These are phyloP conservation scores for Anguilla obscura DNA, from an alignment of 2,797 vertebrate species.

Conservation along the genomic window DNA sequence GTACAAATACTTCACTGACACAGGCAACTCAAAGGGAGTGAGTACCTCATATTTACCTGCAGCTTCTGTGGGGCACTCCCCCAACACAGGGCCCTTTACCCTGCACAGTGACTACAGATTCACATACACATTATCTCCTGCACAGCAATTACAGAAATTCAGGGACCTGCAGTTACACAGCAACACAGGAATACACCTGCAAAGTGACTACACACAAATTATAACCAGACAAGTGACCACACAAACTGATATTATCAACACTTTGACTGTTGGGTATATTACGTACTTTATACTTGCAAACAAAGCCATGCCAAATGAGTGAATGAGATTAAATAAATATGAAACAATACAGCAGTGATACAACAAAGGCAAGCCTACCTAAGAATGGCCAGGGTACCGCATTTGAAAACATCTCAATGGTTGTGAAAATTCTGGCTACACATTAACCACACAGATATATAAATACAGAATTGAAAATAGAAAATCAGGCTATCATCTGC, in stretches of 20 bases:
- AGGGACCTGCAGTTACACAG: not conserved
- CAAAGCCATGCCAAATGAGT: not conserved
- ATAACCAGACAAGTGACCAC: not conserved
- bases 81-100: not conserved
- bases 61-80: not conserved
- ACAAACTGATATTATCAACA: not conserved
- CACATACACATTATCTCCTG: not conserved
- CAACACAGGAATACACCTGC: not conserved
- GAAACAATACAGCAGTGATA: no score
- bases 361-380: no score
- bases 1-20: constrained; percentile 80
- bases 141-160: not conserved
- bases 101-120: not conserved
- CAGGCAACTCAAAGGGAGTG: constrained; percentile 75
- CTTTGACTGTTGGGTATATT: not conserved
- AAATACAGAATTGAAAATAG: no score
- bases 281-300: not conserved
- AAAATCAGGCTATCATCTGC: not conserved
- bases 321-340: not conserved
- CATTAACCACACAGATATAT: no score
- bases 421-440: no score
- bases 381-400: no score
- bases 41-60: constrained; percentile 49
- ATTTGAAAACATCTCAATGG: no score
- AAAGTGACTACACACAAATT: not conserved